These are phyloP conservation scores for Alsophila aescularia DNA, from an alignment of 2,888 invertebrate genomes.

Conservation along the genomic window DNA sequence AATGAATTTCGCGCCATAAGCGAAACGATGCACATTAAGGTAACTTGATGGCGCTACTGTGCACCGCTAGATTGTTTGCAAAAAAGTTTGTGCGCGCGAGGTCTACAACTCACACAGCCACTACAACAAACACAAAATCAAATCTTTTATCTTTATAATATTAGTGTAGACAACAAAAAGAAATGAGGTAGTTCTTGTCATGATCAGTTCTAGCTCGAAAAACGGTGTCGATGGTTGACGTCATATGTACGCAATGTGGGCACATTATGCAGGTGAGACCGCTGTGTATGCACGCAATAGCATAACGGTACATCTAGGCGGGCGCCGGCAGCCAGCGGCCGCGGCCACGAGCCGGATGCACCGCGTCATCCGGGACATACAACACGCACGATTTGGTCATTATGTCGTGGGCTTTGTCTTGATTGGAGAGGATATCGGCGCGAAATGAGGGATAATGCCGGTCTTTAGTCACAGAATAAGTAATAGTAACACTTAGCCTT, in stretches of 20 bases:
- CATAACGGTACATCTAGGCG: constrained; percentile 36
- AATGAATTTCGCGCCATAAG: too few relatives aligned
- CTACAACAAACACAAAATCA: too few relatives aligned
- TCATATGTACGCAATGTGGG: constrained; percentile 6
- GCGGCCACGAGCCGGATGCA: constrained; percentile 32
- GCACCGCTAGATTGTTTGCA: too few relatives aligned
- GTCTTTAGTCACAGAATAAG: neutral
- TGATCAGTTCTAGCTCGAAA: constrained; percentile 1
- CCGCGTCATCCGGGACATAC: constrained; percentile 30
- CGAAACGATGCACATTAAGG: too few relatives aligned
- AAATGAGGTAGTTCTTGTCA: constrained; percentile 8
- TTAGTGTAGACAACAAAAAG: neutral
- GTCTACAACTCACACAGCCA: too few relatives aligned
- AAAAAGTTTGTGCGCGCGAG: too few relatives aligned
- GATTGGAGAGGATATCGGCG: constrained; percentile 9
- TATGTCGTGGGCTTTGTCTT: constrained; percentile 14
- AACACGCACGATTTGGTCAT: constrained; percentile 32
- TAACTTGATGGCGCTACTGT: too few relatives aligned
- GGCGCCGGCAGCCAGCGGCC: constrained; percentile 7
- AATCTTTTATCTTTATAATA: too few relatives aligned
- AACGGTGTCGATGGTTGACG: constrained; percentile 9
- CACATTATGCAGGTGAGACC: constrained; percentile 18
- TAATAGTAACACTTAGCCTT: constrained; percentile 1
- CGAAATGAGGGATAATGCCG: constrained; percentile 12
- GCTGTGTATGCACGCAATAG: constrained; percentile 35